Evolutionary conservation across 1,140 invertebrate genomes (phyloP).

Genomic region (Araneus ventricosus): DNA sequence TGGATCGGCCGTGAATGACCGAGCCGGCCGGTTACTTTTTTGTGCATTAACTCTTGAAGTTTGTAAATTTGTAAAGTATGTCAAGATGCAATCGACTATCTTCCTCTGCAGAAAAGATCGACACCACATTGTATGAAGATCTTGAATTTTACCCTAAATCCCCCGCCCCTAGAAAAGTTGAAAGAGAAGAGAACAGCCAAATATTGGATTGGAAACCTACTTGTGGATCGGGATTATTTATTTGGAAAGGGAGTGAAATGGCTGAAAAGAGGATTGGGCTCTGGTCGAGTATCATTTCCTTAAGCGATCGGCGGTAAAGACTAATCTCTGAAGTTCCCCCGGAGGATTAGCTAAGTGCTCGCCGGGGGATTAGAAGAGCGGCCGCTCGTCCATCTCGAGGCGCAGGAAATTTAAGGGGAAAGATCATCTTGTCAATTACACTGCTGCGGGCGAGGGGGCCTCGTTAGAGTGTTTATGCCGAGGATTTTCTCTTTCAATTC

Average conservation of each 20-base stretch:
- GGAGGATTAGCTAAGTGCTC: constrained; percentile 29
- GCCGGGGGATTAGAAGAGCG: constrained; percentile 4
- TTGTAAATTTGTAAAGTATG: too few species aligned
- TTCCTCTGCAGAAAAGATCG: too few species aligned
- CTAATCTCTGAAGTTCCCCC: constrained; percentile 30
- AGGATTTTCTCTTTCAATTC: neutral
- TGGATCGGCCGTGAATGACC: too few species aligned
- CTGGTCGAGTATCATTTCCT: constrained; percentile 13
- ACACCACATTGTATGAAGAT: too few species aligned
- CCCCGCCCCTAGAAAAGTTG: neutral
- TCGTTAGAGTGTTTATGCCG: neutral
- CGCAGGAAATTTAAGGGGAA: constrained; percentile 11
- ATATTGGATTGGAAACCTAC: neutral
- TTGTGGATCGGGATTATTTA: neutral
- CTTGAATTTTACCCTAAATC: too few species aligned
- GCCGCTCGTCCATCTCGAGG: neutral
- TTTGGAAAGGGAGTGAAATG: neutral
- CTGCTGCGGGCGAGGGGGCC: neutral
- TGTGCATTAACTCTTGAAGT: too few species aligned
- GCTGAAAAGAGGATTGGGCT: neutral
- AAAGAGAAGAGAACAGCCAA: neutral
- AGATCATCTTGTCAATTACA: constrained; percentile 48
- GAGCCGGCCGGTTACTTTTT: too few species aligned
- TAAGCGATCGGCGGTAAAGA: constrained; percentile 43
- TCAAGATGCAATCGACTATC: too few species aligned